A percentile compares a stretch with the other conserved stretches of the same genome.
Evolutionary conservation across 2,113 vertebrate genomes (phyloP).

Genomic region (Lepus europaeus): DNA sequence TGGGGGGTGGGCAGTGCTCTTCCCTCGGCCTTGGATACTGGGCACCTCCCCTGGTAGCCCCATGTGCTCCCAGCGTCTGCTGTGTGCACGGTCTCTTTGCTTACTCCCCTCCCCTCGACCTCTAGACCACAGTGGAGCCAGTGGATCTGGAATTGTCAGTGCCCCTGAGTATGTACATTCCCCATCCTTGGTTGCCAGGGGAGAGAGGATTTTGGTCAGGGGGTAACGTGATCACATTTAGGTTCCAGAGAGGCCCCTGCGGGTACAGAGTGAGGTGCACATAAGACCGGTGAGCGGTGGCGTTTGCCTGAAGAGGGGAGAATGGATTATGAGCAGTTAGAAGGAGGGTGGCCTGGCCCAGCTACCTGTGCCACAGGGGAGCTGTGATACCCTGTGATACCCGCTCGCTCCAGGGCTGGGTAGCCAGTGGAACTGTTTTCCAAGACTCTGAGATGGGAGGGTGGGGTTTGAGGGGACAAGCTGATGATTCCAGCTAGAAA

Average conservation of each 20-base stretch:
- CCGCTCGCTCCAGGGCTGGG: background rate
- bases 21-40: background rate
- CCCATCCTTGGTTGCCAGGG: conserved; percentile 24
- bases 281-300: background rate
- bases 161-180: background rate
- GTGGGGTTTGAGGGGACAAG: background rate
- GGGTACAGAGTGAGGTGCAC: background rate
- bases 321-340: background rate
- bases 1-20: background rate
- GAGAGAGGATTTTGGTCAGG: conserved; percentile 24
- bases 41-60: background rate
- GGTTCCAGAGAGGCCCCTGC: conserved; percentile 12
- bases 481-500: background rate
- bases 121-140: background rate
- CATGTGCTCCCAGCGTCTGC: background rate
- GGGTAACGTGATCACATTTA: background rate
- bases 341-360: background rate
- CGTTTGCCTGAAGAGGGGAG: background rate
- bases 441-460: background rate
- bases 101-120: background rate
- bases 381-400: background rate
- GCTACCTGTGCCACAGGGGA: background rate
- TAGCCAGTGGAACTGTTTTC: background rate
- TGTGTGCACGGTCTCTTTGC: background rate
- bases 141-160: conserved; percentile 16